A percentile compares a stretch with the other conserved stretches of the same genome.
Conservation (phyloP, 2,113 vertebrate genomes). For the Chaetops frenatus region DNA sequence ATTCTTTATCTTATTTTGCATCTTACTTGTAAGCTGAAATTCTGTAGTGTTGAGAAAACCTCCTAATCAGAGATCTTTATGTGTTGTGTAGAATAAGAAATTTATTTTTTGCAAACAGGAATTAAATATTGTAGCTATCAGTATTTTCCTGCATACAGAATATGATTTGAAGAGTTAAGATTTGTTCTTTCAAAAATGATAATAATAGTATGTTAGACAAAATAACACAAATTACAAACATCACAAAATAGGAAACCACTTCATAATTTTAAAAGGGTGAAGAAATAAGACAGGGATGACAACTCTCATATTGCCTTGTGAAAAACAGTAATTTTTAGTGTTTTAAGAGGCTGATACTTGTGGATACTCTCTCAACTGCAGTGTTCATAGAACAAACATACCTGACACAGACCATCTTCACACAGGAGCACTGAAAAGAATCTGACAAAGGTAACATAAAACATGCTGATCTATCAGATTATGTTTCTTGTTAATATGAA, state of each 20-base stretch:
- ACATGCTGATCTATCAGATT: background rate
- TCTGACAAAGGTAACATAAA: background rate
- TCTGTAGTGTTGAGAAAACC: background rate
- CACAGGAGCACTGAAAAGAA: background rate
- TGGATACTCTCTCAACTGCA: background rate
- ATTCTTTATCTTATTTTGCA: background rate
- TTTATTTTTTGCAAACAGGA: background rate
- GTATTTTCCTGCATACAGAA: background rate
- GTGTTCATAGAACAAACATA: background rate
- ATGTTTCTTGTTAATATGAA: background rate
- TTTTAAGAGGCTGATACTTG: background rate
- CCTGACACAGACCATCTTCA: background rate
- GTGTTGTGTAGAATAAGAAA: background rate
- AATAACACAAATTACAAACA: background rate
- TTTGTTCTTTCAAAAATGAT: background rate
- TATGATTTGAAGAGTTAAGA: background rate
- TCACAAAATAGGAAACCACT: background rate
- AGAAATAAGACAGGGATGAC: background rate
- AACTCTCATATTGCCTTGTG: background rate
- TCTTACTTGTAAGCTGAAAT: background rate
- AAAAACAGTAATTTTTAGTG: background rate
- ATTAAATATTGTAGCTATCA: background rate
- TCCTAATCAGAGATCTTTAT: background rate
- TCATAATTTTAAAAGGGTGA: background rate
- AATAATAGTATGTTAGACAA: background rate